A percentile compares a stretch with the other conserved stretches of the same genome.
phyloP scores from a whole-genome alignment of 2,888 invertebrate species.

The Plebejus argus region DNA sequence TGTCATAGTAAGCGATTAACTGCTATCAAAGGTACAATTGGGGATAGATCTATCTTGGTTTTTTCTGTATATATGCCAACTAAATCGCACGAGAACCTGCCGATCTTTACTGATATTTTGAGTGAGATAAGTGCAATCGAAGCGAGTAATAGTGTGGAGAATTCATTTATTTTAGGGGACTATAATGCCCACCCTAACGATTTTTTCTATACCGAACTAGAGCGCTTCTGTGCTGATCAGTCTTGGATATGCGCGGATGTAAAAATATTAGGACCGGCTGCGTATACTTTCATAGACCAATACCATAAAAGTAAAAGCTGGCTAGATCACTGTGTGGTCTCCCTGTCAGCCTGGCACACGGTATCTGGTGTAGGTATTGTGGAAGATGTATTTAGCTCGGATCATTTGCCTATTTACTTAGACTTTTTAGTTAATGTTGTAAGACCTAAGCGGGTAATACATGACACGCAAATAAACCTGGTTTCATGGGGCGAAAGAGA shows the following conservation, averaged over 20 bases:
- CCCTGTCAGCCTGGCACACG: neutral
- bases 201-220: neutral
- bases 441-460: neutral
- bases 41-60: slow-evolving; percentile 21
- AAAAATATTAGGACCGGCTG: neutral
- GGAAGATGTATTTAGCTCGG: slow-evolving; percentile 5
- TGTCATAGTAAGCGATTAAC: slow-evolving; percentile 32
- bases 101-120: slow-evolving; percentile 33
- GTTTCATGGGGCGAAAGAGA: neutral
- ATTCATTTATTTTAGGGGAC: neutral
- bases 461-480: neutral
- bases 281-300: neutral
- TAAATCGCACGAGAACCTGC: slow-evolving; percentile 27
- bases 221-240: neutral
- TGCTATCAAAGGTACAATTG: slow-evolving; percentile 32
- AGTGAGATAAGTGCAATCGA: slow-evolving; percentile 31
- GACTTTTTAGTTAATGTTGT: neutral
- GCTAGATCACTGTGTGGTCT: slow-evolving; percentile 12
- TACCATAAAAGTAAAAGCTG: neutral
- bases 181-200: neutral
- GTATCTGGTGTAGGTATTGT: neutral
- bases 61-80: slow-evolving; percentile 35
- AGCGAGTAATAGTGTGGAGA: neutral
- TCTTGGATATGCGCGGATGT: neutral
- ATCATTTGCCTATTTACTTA: slow-evolving; percentile 6